phyloP scores from a whole-genome alignment of 2,888 invertebrate species.

The Drosophila ezoana region DNA sequence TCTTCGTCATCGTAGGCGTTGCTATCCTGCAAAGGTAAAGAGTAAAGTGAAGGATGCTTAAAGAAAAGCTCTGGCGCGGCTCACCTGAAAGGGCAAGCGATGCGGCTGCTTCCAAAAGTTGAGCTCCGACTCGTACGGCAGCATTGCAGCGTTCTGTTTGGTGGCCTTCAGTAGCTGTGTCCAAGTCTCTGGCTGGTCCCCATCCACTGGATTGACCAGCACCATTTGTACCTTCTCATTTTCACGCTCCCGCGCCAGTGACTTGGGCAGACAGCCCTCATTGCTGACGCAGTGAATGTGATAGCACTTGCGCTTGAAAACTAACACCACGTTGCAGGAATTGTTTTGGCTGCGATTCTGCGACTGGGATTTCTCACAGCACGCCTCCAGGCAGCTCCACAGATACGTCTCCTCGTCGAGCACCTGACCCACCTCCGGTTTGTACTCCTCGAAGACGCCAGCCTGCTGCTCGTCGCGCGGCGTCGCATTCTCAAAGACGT shows the following conservation, averaged over 20 bases:
- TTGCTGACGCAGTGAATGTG: conserved; percentile 90
- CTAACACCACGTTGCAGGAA: conserved; percentile 91
- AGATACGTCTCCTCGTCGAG: conserved; percentile 87
- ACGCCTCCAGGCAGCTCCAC: conserved; percentile 89
- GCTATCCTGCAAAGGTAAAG: conserved; percentile 39
- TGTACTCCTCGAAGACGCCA: conserved; percentile 87
- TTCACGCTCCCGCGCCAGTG: conserved; percentile 86
- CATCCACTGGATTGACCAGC: conserved; percentile 89
- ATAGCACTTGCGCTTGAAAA: conserved; percentile 91
- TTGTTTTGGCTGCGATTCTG: conserved; percentile 64
- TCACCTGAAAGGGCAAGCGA: conserved; percentile 66
- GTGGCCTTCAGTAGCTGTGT: conserved; percentile 76
- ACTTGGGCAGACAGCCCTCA: conserved; percentile 89
- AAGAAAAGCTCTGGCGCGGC: conserved; percentile 25
- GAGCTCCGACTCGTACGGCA: conserved; percentile 71
- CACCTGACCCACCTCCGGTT: conserved; percentile 82
- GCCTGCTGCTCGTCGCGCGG: conserved; percentile 86
- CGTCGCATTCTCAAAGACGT: conserved; percentile 83
- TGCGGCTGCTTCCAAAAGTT: conserved; percentile 83
- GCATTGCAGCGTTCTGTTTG: conserved; percentile 71
- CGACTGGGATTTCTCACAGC: conserved; percentile 77
- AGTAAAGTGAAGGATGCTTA: too few species aligned
- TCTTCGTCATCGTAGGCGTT: conserved; percentile 82
- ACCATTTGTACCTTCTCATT: conserved; percentile 90
- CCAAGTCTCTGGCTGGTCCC: conserved; percentile 69